Percentiles rank a stretch among this genome's conserved stretches.
These are phyloP conservation scores for Calonectris borealis DNA, from an alignment of 2,113 vertebrate genomes.

Conservation along the genomic window DNA sequence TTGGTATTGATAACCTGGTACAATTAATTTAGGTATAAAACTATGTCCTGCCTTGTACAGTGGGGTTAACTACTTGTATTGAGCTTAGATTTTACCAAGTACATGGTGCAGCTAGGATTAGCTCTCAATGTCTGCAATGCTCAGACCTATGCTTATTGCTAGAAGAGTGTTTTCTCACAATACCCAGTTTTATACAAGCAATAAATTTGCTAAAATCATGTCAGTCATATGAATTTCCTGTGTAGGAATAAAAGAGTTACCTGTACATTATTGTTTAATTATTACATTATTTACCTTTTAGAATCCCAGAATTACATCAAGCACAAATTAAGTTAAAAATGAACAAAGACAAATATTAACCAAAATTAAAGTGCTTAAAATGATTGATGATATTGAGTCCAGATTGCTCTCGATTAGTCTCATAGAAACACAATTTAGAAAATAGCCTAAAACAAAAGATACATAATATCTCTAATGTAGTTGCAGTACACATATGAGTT, in stretches of 20 bases:
- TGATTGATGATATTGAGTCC: not conserved
- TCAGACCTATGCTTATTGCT: not conserved
- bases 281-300: not conserved
- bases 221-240: not conserved
- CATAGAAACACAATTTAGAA: not conserved
- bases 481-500: not conserved
- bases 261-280: not conserved
- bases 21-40: not conserved
- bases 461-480: not conserved
- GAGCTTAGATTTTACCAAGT: not conserved
- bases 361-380: not conserved
- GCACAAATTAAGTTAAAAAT: not conserved
- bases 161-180: not conserved
- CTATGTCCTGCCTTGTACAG: not conserved
- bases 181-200: not conserved
- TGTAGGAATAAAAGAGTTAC: not conserved
- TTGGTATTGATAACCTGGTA: not conserved
- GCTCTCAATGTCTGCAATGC: not conserved
- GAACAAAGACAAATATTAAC: not conserved
- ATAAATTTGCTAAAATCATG: not conserved
- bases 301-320: not conserved
- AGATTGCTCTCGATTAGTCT: not conserved
- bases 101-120: not conserved
- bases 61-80: not conserved
- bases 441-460: not conserved